Percentiles rank a stretch among this genome's conserved stretches.
Conservation (phyloP, 2,113 vertebrate species). For the Sigmodon hispidus region DNA sequence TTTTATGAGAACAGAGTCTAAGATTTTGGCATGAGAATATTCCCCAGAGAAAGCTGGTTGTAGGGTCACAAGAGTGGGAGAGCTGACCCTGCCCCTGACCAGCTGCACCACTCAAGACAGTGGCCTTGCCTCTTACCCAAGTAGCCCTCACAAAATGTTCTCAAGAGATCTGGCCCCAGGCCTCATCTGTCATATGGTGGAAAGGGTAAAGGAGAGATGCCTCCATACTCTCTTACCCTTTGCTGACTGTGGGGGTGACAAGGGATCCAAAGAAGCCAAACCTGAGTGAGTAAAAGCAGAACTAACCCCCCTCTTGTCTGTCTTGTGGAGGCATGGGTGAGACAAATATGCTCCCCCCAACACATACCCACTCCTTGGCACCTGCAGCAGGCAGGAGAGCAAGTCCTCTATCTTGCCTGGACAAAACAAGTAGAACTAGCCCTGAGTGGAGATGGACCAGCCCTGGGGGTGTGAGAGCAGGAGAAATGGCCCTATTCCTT, state of each 20-base stretch:
- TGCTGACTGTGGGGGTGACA: background rate
- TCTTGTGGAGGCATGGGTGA: background rate
- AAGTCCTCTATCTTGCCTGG: background rate
- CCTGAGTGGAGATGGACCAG: background rate
- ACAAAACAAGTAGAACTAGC: background rate
- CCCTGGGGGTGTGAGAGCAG: background rate
- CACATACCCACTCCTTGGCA: too few species aligned
- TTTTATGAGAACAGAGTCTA: background rate
- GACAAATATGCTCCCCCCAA: background rate
- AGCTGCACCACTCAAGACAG: background rate
- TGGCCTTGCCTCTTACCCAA: fast-evolving
- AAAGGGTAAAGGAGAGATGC: background rate
- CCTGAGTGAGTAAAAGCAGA: background rate
- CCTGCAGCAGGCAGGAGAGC: background rate
- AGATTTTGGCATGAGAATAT: background rate
- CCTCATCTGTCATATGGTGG: background rate
- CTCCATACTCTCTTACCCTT: background rate
- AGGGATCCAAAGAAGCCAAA: background rate
- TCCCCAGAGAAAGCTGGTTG: background rate
- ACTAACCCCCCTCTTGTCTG: background rate
- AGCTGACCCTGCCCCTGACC: background rate
- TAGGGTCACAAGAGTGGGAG: background rate
- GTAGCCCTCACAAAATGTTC: background rate
- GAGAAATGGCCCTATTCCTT: background rate
- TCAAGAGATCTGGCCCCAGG: background rate